A percentile compares a stretch with the other conserved stretches of the same genome.
phyloP scores from a whole-genome alignment of 1,140 invertebrate genomes.

The Drusus annulatus region DNA sequence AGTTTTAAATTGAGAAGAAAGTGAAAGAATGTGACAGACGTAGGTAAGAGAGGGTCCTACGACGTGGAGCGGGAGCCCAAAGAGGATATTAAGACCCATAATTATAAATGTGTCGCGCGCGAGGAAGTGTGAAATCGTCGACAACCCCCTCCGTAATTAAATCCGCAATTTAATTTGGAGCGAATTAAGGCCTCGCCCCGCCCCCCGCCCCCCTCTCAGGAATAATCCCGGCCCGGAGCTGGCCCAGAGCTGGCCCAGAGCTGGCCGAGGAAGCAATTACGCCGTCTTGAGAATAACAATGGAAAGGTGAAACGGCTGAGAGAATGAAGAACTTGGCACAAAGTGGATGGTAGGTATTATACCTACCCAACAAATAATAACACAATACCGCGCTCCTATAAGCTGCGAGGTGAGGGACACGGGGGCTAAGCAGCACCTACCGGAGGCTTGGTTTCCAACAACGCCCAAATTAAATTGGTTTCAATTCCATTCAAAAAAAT shows the following conservation, averaged over 20 bases:
- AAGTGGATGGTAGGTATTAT: neutral
- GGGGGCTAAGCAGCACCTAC: too few relatives aligned
- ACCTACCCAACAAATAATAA: neutral
- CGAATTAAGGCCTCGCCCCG: constrained; percentile 32
- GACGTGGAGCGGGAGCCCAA: neutral
- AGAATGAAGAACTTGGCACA: neutral
- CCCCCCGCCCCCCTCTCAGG: constrained; percentile 25
- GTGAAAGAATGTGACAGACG: neutral
- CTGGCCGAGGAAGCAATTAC: constrained; percentile 39
- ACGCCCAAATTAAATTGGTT: constrained; percentile 2
- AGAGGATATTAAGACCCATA: constrained; percentile 18
- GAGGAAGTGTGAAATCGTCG: constrained; percentile 29
- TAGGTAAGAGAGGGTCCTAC: constrained; percentile 12
- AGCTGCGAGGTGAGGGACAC: too few relatives aligned
- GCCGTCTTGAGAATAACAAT: constrained; percentile 37
- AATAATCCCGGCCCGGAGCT: constrained; percentile 11
- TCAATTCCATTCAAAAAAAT: neutral
- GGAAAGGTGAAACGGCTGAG: constrained; percentile 22
- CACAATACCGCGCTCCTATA: neutral
- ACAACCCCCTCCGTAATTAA: constrained; percentile 31
- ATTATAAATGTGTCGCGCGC: constrained; percentile 27
- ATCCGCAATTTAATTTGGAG: constrained; percentile 37
- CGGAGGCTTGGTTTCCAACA: neutral
- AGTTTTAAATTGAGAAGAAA: neutral
- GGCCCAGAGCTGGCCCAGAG: constrained; percentile 19